Evolutionary conservation across 2,888 invertebrate genomes (phyloP), one percentile per base, ranked within the genome.

Genomic region (Caenorhabditis afra): DNA sequence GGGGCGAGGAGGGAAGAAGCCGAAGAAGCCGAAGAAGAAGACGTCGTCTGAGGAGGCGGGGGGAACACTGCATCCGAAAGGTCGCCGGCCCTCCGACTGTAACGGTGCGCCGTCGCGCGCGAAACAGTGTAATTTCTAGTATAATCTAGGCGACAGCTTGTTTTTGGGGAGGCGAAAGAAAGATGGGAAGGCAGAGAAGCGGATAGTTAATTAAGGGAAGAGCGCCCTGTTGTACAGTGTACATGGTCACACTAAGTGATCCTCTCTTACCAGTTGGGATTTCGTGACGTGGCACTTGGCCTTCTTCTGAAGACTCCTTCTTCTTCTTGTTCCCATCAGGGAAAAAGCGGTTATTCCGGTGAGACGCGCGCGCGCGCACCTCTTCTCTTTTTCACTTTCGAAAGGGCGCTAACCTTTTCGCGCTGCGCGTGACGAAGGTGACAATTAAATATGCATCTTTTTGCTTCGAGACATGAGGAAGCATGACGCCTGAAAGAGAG

Each of bases 111-210:
- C 29, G 29, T 7, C 29, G 29, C 29, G 29, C 44, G 59, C 49
- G 50, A 62, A 35, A 47, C 45, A 65, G 65, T 67, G 75, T 75
- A 66, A 64, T 75, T 67, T 75, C 73, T 64, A 67, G 66, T 62
- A 64, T 75, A 75, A 66, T 75, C 67, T 67, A 73, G 62, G 73
- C 52, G 73, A 73, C 61, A 65, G 73, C 71, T 71, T 71, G 62
- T 45, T 52, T 52, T 52, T 52, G 52, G 52, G 52, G 23, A n/a
- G 41, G 3, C 18, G 41, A 57, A 12, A 49, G 49, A 58, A 39
- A 45, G 39, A n/a, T n/a, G n/a, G n/a, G n/a, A 58, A 49, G 52
- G 57, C n/a, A 18, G 37, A 41, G 35, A 16, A 59, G 62, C 29
- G 29, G 39, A 55, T 62, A 49, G 71, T 71, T 71, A 71, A 71